Evolutionary conservation across 35 echinoderm and acorn worm genomes (phyloP), one percentile per base, ranked within the genome.

Genomic region (Stichopus chloronotus): DNA sequence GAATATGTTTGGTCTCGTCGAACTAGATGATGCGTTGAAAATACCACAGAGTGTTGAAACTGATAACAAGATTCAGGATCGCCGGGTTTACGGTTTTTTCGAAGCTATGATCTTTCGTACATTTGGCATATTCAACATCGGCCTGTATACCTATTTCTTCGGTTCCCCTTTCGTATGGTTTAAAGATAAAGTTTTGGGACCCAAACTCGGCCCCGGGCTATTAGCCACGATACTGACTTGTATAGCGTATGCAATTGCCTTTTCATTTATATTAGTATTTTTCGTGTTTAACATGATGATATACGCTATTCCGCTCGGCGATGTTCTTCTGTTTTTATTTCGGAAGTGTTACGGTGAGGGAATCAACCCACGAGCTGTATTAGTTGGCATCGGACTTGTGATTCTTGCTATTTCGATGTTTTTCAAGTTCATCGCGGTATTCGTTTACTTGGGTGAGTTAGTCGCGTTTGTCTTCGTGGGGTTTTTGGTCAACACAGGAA

Each of bases 381-480:
- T 93, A 24, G 59, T 93, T 5, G 86, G 91, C 12, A 55, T 93
- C 17, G 78, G 63, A 9, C 93, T 94, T 12, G 63, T 87, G 19
- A 59, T 95, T 10, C 76, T 94, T 7, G 60, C 91, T 4, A 52
- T 95, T 53, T 93, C 96, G 1, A 82, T 90, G 55, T 92, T 97
- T 56, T 97, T 95, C 78, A 97, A 95, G 60, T 93, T 97, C 78
- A 91, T 97, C 24, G 96, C 94, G 7, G 92, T 91, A 9, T 97
- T 97, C 43, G 94, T 95, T 61, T 97, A 95, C 53, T 57, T 97
- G 13, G 94, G 93, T 4, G 96, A 97, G 77, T 83, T 97, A 6
- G 59, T 97, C 25, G 96, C 94, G 1, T 97, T 93, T 56, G 93
- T 94, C 21, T 97, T 97, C 79, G 92, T 97, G 56, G 96, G 96